A percentile compares a stretch with the other conserved stretches of the same genome.
Conservation (phyloP, 2,113 vertebrate species). For the Mus musculus region GRCm39 chr5:80052501-80053000, state of each 20-base stretch:
- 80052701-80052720: not conserved
- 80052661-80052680: not conserved
- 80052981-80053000: not conserved
- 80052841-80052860: not conserved
- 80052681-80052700: not conserved
- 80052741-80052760: slow-evolving; percentile 5
- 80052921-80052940: not conserved
- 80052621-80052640: not conserved
- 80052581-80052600: not conserved
- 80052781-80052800: not conserved
- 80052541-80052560: not conserved
- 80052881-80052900: not conserved
- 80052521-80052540: not conserved
- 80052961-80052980: not conserved
- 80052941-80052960: not conserved
- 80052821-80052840: not conserved
- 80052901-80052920: too few relatives aligned
- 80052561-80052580: not conserved
- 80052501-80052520: not conserved
- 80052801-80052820: not conserved
- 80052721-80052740: not conserved
- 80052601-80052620: not conserved
- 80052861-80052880: not conserved
- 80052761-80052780: not conserved
- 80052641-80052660: not conserved